Conservation (phyloP, 2,113 vertebrate genomes). For the Coturnix japonica region DNA sequence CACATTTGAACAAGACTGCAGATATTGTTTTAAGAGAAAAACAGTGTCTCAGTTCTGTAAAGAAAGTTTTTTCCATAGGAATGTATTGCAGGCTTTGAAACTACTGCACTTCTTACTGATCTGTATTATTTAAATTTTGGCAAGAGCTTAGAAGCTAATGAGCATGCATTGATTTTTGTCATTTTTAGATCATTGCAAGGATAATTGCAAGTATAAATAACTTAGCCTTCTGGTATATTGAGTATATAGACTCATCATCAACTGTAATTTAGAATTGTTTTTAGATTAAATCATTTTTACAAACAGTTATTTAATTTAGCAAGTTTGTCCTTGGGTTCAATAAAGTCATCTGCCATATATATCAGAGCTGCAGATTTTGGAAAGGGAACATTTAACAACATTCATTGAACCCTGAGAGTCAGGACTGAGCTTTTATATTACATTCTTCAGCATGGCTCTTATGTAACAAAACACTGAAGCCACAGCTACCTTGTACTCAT, state of each 20-base stretch:
- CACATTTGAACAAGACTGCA: not conserved
- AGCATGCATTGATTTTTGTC: constrained; percentile 53
- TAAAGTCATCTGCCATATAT: constrained; percentile 28
- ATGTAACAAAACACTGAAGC: not conserved
- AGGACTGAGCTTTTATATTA: not conserved
- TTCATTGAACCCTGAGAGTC: not conserved
- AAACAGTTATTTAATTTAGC: constrained; percentile 46
- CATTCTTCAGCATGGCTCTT: not conserved
- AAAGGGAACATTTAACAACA: not conserved
- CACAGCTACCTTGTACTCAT: not conserved
- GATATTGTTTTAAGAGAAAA: not conserved
- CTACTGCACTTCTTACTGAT: not conserved
- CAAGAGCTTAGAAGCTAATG: constrained; percentile 36
- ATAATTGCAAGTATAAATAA: constrained; percentile 70
- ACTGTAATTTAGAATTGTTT: constrained; percentile 51
- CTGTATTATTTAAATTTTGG: constrained; percentile 19
- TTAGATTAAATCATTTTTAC: constrained; percentile 43
- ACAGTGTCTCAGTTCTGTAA: not conserved
- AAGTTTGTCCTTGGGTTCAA: constrained; percentile 22
- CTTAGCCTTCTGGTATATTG: not conserved
- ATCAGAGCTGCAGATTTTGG: not conserved
- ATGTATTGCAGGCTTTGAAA: not conserved
- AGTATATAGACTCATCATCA: constrained; percentile 37
- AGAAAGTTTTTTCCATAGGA: not conserved
- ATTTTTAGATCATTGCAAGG: constrained; percentile 56